phyloP scores from a whole-genome alignment of 2,888 invertebrate species.

The Masnerella sp. region DNA sequence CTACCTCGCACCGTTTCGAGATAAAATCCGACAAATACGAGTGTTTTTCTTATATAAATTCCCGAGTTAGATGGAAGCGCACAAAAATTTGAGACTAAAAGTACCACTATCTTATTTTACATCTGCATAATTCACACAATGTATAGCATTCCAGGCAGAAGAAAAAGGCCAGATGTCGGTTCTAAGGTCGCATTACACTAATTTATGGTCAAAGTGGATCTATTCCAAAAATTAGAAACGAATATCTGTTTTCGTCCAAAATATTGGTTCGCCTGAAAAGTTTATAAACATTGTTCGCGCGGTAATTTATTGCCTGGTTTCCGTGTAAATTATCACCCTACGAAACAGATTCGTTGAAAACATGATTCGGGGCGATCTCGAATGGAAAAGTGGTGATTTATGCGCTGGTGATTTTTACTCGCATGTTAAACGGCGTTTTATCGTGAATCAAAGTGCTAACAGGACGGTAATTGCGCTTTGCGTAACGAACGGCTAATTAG shows the following conservation, averaged over 20 bases:
- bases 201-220: conserved; percentile 35
- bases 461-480: neutral
- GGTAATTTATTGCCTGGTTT: too few relatives aligned
- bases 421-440: too few relatives aligned
- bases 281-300: conserved; percentile 29
- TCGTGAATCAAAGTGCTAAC: too few relatives aligned
- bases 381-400: too few relatives aligned
- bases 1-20: neutral
- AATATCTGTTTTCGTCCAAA: conserved; percentile 33
- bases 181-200: conserved; percentile 43
- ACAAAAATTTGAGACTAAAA: conserved; percentile 23
- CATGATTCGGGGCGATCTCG: too few relatives aligned
- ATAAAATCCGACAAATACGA: conserved; percentile 1
- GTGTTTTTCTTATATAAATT: conserved; percentile 6
- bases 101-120: conserved; percentile 41
- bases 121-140: conserved; percentile 52
- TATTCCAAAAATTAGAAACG: conserved; percentile 29
- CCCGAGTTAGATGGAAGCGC: neutral
- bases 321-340: too few relatives aligned
- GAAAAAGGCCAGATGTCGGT: conserved; percentile 49
- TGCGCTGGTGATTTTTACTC: too few relatives aligned
- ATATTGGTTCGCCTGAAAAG: conserved; percentile 22
- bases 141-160: conserved; percentile 38
- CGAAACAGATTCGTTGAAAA: too few relatives aligned
- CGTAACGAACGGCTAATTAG: neutral